Base-by-base conservation (phyloP, 1,140 invertebrate species). In the Prorops nasuta region DNA sequence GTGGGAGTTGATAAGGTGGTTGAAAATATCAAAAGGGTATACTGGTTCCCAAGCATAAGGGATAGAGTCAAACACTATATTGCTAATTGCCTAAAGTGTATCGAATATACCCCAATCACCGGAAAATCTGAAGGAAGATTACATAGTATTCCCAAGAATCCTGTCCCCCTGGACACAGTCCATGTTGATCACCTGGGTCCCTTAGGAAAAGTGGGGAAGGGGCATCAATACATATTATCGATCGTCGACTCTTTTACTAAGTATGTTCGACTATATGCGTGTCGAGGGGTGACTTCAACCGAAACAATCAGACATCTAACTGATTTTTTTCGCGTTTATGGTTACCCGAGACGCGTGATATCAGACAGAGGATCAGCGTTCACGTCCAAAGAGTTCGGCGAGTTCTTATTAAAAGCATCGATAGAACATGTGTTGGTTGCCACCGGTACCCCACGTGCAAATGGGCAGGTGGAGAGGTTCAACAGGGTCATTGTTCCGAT, bases 221-320 rank as follows among this genome's bases (percentile, higher is more conserved):
- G 44, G 34, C 59, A 64, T 28, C 54, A 32, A 18, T n/a, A n/a
- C n/a, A n/a, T 74, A 18, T 48, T 70, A 1, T 51, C 55, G 3
- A 52, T 68, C 0, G 38, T 66, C 8, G 65, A 70, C n/a, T n/a
- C n/a, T n/a, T n/a, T n/a, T n/a, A n/a, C n/a, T n/a, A n/a, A n/a
- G n/a, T n/a, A n/a, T n/a, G n/a, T n/a, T n/a, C n/a, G n/a, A n/a
- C n/a, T n/a, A n/a, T n/a, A n/a, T n/a, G n/a, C n/a, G n/a, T n/a
- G n/a, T n/a, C n/a, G n/a, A n/a, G n/a, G n/a, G n/a, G n/a, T n/a
- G n/a, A n/a, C n/a, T n/a, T n/a, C n/a, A n/a, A n/a, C n/a, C n/a
- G n/a, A n/a, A n/a, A n/a, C n/a, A n/a, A n/a, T n/a, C n/a, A n/a
- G n/a, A n/a, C n/a, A n/a, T n/a, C n/a, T n/a, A n/a, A n/a, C n/a